Evolutionary conservation across 2,888 invertebrate species (phyloP).

Genomic region (Leptopterna dolabrata): DNA sequence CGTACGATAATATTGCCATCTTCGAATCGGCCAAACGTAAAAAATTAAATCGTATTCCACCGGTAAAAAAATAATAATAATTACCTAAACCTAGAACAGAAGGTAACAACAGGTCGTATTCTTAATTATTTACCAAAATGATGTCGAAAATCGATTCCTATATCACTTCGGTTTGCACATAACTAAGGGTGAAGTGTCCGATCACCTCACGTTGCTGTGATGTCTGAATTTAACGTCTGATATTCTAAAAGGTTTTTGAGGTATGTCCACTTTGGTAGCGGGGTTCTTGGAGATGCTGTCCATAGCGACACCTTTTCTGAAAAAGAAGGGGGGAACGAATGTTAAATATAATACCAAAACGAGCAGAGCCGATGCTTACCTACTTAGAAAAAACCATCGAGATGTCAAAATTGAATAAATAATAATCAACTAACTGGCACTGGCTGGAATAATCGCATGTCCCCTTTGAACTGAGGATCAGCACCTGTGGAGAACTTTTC

Average conservation of each 20-base stretch:
- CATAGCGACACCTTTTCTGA: slow-evolving; percentile 16
- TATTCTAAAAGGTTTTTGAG: slow-evolving; percentile 54
- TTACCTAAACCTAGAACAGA: not conserved
- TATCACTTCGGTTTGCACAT: not conserved
- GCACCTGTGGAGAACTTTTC: no score
- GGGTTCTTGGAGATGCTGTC: slow-evolving; percentile 21
- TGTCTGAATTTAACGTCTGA: slow-evolving; percentile 57
- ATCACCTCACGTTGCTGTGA: slow-evolving; percentile 59
- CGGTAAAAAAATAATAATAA: not conserved
- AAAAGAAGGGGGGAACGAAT: not conserved
- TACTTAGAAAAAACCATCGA: no score
- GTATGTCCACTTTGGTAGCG: not conserved
- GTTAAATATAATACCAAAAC: not conserved
- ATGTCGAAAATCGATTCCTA: no score
- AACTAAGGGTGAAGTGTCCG: not conserved
- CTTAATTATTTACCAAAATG: not conserved
- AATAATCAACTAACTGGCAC: no score
- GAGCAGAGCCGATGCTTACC: no score
- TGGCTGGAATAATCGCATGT: no score
- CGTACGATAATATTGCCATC: not conserved
- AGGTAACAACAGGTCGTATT: not conserved
- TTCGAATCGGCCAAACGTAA: not conserved
- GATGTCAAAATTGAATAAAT: no score
- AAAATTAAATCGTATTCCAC: not conserved
- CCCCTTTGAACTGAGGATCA: no score